Evolutionary conservation across 2,113 vertebrate species (phyloP).

Genomic region (Cynocephalus volans): DNA sequence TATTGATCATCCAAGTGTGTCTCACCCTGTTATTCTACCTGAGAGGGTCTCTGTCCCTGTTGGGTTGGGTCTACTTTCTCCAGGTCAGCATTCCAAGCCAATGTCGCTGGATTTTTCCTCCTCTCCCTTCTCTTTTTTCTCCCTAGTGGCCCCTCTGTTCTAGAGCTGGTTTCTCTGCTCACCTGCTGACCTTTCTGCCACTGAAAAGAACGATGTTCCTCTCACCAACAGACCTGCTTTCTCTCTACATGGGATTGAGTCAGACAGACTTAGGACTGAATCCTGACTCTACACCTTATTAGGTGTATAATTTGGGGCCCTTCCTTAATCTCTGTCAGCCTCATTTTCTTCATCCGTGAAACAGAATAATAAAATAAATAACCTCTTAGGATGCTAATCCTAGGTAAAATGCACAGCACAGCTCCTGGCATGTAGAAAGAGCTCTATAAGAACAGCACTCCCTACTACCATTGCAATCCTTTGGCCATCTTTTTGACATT

Average conservation of each 20-base stretch:
- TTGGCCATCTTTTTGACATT: background rate
- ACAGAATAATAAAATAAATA: conserved; percentile 6
- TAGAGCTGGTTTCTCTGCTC: background rate
- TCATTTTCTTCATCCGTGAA: background rate
- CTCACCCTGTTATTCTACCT: background rate
- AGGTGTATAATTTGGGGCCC: background rate
- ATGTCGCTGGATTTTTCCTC: background rate
- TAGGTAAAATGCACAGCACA: background rate
- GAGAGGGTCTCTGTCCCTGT: background rate
- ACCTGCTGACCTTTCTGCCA: background rate
- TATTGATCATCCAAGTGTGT: no score
- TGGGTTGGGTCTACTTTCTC: background rate
- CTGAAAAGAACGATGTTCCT: background rate
- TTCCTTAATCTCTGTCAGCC: background rate
- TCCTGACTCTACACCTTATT: background rate
- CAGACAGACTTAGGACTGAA: background rate
- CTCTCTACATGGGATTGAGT: background rate
- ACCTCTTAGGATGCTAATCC: background rate
- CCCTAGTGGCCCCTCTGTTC: background rate
- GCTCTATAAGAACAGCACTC: background rate
- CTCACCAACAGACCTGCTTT: background rate
- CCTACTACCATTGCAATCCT: background rate
- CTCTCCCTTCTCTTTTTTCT: background rate
- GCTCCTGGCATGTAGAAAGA: background rate
- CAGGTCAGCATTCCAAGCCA: background rate